These are phyloP conservation scores for Halictus rubicundus DNA, from an alignment of 1,140 invertebrate species.

Conservation along the genomic window DNA sequence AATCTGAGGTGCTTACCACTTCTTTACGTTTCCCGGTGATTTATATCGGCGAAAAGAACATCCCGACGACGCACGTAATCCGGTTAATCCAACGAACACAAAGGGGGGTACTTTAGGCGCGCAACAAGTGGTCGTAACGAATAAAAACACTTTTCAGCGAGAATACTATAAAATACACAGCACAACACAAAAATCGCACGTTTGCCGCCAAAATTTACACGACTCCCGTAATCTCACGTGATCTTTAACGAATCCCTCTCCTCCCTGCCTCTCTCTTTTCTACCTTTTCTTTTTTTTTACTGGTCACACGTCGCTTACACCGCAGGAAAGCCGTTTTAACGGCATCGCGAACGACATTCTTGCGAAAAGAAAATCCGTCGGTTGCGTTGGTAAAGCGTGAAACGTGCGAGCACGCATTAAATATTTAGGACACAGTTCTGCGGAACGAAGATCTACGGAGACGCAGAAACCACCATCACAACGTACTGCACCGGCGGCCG, in stretches of 20 bases:
- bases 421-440: slow-evolving; percentile 31
- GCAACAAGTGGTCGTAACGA: slow-evolving; percentile 67
- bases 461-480: not conserved
- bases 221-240: slow-evolving; percentile 34
- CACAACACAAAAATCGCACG: slow-evolving; percentile 58
- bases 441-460: slow-evolving; percentile 1
- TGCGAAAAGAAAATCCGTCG: not conserved
- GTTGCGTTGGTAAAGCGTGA: not conserved
- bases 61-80: slow-evolving; percentile 67
- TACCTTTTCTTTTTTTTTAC: not conserved
- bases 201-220: slow-evolving; percentile 32
- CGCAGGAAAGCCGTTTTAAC: slow-evolving; percentile 28
- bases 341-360: slow-evolving; percentile 23
- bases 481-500: slow-evolving; percentile 67
- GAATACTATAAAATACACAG: slow-evolving; percentile 60
- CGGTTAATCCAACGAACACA: slow-evolving; percentile 74
- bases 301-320: slow-evolving; percentile 19
- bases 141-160: slow-evolving; percentile 61
- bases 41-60: slow-evolving; percentile 65
- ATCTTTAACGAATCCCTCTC: slow-evolving; percentile 39
- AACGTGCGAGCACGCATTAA: not conserved
- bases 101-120: slow-evolving; percentile 52
- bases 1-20: slow-evolving; percentile 66
- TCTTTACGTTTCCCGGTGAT: slow-evolving; percentile 59
- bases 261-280: slow-evolving; percentile 1